Base-by-base conservation (phyloP, 2,888 invertebrate species). In the Caenorhabditis sp. region DNA sequence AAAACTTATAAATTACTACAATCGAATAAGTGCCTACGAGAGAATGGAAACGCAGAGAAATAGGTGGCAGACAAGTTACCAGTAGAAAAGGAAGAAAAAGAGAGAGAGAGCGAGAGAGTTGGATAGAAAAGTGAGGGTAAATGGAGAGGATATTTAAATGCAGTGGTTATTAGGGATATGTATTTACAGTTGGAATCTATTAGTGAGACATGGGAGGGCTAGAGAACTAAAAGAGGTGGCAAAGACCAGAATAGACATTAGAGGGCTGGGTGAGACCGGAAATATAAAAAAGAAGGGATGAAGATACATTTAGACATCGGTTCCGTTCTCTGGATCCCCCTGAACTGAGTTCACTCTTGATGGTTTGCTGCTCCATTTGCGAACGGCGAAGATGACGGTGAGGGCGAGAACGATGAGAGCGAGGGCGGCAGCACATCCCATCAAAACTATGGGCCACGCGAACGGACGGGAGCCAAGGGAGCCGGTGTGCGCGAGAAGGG, bases 341-440 rank as follows among this genome's bases (percentile, higher is more conserved):
- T 82, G 82, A 9, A 74, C 80, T 2, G 81, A 82, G 59, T 75
- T 78, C 53, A 75, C 80, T 45, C 81, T 58, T 7, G 80, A 80
- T 39, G 80, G 83, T 65, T 83, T 83, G 50, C 78, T 66, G 53
- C 78, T 81, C 81, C 80, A 80, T 56, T 82, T 81, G 48, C 79
- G 77, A 45, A 83, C 75, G 26, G 75, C 74, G 17, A 78, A 50
- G 35, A 76, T 58, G 27, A 70, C 63, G n/a, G 72, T 68, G 26
- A 68, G 65, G n/a, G 75, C 56, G 20, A 80, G 43, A 22, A 75
- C 76, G 30, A 73, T 70, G 46, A 78, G 59, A 43, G 74, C 70
- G 20, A 78, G 48, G 13, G 82, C 79, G 13, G 80, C 79, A n/a
- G 73, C 81, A 46, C 71, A 72, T 37, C 68, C 79, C 71, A 81